A percentile compares a stretch with the other conserved stretches of the same genome.
phyloP scores from a whole-genome alignment of 2,113 vertebrate species.

The Rhynchomys soricoides region DNA sequence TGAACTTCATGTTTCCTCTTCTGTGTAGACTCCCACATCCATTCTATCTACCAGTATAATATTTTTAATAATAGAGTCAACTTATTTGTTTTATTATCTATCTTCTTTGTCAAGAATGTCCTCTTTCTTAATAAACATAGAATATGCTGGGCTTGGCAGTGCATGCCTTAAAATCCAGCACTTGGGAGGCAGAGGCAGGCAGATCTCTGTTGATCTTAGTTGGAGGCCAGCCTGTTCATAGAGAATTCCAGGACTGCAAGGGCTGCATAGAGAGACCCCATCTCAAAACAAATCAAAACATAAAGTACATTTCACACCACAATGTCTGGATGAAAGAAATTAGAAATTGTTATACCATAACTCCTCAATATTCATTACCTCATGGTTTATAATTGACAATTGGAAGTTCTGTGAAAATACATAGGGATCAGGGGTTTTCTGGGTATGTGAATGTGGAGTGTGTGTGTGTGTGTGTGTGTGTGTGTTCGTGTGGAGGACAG shows the following conservation, averaged over 20 bases:
- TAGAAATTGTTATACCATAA: neutral
- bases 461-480: neutral
- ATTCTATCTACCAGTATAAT: neutral
- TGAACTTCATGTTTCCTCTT: neutral
- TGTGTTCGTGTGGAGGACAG: neutral
- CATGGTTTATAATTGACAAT: neutral
- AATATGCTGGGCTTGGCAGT: neutral
- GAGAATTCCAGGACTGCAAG: neutral
- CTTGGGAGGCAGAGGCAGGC: neutral
- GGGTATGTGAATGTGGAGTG: neutral
- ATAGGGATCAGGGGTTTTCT: neutral
- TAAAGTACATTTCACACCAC: neutral
- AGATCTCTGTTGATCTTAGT: neutral
- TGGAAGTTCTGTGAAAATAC: neutral
- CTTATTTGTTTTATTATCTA: neutral
- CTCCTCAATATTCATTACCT: neutral
- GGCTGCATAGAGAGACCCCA: neutral
- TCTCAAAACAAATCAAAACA: neutral
- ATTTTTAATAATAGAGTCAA: neutral
- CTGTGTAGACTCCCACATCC: neutral
- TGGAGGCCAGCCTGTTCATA: neutral
- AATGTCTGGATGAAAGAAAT: neutral
- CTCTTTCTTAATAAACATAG: neutral
- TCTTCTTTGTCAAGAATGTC: neutral
- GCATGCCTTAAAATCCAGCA: neutral